Evolutionary conservation across 2,113 vertebrate species (phyloP), one percentile per base, ranked within the genome.

Genomic region (Morone saxatilis): DNA sequence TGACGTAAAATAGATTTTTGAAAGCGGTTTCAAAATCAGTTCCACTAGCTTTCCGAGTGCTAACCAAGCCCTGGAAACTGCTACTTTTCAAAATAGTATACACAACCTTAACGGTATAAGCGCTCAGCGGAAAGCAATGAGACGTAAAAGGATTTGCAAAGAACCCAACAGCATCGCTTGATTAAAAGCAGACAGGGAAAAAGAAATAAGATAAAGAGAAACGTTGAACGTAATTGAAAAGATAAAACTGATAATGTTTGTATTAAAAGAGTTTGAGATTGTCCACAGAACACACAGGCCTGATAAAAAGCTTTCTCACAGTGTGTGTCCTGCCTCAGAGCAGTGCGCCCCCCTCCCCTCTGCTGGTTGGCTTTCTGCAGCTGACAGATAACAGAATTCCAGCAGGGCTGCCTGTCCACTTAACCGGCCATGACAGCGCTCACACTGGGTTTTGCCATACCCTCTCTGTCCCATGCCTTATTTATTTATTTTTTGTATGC

Each of bases 321-420:
- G 72, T 80, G 62, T 81, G 88, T 65, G 81, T 85, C 54, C 76
- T 74, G 78, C 68, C 77, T 87, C 36, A 8, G 71, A 85, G 78
- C 69, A 25, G 45, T 31, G 38, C 38, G 2, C 54, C 4, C 41
- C 41, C 48, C 36, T 25, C 40, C 59, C 43, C 78, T 77, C 83
- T 57, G 20, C 79, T 78, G 72, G 71, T 56, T 65, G 73, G 20
- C 78, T 79, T 62, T 80, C 86, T 91, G 90, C 63, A 53, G 78
- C 80, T 48, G 86, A 83, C 83, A 54, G 89, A 92, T 92, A 91
- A 90, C 89, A 78, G 71, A 75, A 65, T 88, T 89, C 91, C 92
- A 84, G 81, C 91, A 85, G 79, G 57, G 84, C 75, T 78, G 83
- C 77, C 68, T 78, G 81, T 86, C 89, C 89, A 80, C 81, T 87